A percentile compares a stretch with the other conserved stretches of the same genome.
Conservation (phyloP, 2,113 vertebrate species). For the Euleptes europaea region DNA sequence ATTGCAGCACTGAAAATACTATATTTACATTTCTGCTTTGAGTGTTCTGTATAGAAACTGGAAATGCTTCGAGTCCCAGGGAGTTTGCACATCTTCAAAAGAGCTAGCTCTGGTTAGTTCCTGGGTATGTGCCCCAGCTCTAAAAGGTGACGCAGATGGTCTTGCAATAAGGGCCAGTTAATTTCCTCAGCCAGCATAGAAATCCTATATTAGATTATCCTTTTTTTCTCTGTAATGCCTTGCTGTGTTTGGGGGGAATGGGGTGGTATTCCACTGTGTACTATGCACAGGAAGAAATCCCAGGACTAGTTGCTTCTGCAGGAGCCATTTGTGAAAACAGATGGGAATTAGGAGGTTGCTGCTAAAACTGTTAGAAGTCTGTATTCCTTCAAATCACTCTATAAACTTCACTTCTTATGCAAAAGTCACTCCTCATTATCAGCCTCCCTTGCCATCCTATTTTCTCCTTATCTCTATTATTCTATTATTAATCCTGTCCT, state of each 20-base stretch:
- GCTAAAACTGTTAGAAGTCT: background rate
- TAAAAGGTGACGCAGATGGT: background rate
- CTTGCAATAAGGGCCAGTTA: background rate
- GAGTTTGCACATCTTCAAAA: background rate
- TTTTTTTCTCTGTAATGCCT: background rate
- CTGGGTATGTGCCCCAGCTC: background rate
- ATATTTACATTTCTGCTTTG: background rate
- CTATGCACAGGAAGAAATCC: background rate
- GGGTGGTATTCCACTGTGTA: background rate
- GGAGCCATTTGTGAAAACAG: background rate
- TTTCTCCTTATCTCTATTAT: background rate
- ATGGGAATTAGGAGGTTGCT: background rate
- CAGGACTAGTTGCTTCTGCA: background rate
- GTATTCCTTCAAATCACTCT: background rate
- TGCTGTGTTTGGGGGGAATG: background rate
- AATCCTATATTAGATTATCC: background rate
- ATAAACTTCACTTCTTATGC: background rate
- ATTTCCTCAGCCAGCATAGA: background rate
- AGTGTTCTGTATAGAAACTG: background rate
- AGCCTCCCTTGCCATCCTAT: background rate
- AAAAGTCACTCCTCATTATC: background rate
- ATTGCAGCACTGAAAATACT: background rate
- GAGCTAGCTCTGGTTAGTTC: background rate
- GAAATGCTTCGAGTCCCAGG: background rate
- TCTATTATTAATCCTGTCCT: background rate